These are phyloP conservation scores for Engraulis encrasicolus DNA, from an alignment of 2,113 vertebrate species.

Conservation along the genomic window DNA sequence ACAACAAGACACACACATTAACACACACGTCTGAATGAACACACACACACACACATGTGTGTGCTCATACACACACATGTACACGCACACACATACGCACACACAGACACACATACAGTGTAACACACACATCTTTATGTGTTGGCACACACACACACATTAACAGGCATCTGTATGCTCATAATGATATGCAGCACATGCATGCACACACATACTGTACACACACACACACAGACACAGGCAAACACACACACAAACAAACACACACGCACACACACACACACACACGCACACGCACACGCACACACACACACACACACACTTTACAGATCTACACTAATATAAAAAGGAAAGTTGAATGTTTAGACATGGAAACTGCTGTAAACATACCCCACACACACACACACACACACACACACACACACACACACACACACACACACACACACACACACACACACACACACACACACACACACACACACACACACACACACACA, in stretches of 20 bases:
- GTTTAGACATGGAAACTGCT: no score
- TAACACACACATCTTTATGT: no score
- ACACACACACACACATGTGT: not conserved
- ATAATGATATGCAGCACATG: not conserved
- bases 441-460: not conserved
- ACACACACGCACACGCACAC: not conserved
- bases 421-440: not conserved
- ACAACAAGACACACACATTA: not conserved
- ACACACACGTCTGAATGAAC: not conserved
- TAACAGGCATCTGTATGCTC: no score
- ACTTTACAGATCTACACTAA: no score
- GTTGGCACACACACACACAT: not conserved
- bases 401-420: not conserved
- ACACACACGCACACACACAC: not conserved
- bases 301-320: not conserved
- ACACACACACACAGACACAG: not conserved
- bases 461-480: not conserved
- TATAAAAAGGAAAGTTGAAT: no score
- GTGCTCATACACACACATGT: not conserved
- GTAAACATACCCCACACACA: no score
- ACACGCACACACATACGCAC: slow-evolving; percentile 1
- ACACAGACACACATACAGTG: not conserved
- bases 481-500: not conserved
- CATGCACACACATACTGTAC: not conserved
- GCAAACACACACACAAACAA: not conserved